These are phyloP conservation scores for Cecropterus lyciades DNA, from an alignment of 1,140 invertebrate genomes.

Conservation along the genomic window DNA sequence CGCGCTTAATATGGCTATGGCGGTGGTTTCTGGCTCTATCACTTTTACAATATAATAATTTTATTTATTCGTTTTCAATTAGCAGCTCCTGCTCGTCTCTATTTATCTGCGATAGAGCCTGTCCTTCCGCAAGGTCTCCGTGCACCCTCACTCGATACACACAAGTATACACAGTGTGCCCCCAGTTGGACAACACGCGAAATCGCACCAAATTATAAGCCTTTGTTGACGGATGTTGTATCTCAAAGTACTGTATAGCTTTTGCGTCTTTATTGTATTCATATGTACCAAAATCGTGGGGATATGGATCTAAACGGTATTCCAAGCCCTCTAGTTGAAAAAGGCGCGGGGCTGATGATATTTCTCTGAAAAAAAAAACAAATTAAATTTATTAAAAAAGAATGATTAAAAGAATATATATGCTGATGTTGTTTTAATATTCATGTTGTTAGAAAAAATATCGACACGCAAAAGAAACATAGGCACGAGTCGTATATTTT, in stretches of 20 bases:
- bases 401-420: no score
- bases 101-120: constrained; percentile 24
- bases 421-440: no score
- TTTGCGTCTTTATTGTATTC: constrained; percentile 69
- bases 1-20: no score
- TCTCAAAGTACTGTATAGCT: constrained; percentile 74
- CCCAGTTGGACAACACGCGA: constrained; percentile 68
- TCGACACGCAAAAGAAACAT: no score
- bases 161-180: constrained; percentile 70
- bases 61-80: constrained; percentile 63
- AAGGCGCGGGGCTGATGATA: constrained; percentile 72
- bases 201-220: constrained; percentile 62
- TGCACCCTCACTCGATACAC: constrained; percentile 72
- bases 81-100: constrained; percentile 50
- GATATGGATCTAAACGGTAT: constrained; percentile 55
- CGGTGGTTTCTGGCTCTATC: no score
- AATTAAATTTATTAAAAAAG: no score
- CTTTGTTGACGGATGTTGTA: constrained; percentile 49
- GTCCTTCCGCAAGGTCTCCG: constrained; percentile 56
- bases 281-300: constrained; percentile 70
- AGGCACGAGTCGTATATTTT: no score
- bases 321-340: constrained; percentile 70
- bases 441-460: no score
- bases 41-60: neutral
- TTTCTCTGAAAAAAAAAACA: constrained; percentile 60